Evolutionary conservation across 2,888 invertebrate genomes (phyloP).

Genomic region (Trachelus tabidus): DNA sequence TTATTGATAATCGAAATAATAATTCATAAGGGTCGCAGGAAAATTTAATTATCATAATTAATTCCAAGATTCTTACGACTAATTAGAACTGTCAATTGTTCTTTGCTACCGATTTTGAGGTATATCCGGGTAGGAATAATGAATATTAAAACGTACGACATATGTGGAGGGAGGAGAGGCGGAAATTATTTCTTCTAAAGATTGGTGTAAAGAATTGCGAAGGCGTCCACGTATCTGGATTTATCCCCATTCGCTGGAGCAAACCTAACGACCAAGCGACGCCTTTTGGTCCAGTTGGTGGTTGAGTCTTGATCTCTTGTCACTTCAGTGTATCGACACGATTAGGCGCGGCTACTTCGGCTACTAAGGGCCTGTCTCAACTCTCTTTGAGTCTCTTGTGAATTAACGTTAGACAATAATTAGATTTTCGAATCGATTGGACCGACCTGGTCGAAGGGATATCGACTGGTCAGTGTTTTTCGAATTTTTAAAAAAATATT

Average conservation of each 20-base stretch:
- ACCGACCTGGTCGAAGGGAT: neutral
- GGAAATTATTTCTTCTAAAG: neutral
- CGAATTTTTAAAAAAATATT: neutral
- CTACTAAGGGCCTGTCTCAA: neutral
- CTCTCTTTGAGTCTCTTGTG: neutral
- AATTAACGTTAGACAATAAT: neutral
- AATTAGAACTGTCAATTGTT: neutral
- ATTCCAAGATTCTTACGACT: neutral
- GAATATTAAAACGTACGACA: neutral
- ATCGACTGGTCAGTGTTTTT: neutral
- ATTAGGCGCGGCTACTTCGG: neutral
- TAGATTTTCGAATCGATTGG: neutral
- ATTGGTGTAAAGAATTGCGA: neutral
- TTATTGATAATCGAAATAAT: neutral
- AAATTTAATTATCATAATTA: neutral
- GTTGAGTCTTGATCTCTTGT: neutral
- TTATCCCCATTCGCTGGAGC: neutral
- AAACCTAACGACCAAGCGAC: neutral
- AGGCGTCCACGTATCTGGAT: neutral
- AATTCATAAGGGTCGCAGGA: neutral
- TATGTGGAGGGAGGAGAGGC: neutral
- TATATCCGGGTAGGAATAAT: neutral
- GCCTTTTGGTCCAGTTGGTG: neutral
- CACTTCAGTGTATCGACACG: neutral
- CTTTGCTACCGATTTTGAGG: neutral